A percentile compares a stretch with the other conserved stretches of the same genome.
These are phyloP conservation scores for Pseudorectes ferrugineus DNA, from an alignment of 2,113 vertebrate genomes.

Conservation along the genomic window DNA sequence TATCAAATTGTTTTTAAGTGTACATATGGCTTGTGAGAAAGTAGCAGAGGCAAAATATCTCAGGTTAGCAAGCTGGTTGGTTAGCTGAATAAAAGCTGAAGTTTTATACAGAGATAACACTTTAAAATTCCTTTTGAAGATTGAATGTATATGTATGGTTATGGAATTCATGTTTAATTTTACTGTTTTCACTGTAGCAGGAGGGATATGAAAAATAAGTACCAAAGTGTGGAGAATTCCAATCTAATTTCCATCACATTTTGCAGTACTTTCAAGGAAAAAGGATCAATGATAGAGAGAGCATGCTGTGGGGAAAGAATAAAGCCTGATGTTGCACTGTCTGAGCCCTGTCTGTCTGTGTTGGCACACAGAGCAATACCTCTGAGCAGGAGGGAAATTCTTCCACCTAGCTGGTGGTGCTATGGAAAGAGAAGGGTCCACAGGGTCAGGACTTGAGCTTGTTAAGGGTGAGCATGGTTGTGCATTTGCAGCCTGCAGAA, in stretches of 20 bases:
- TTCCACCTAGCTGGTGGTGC: background rate
- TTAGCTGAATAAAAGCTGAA: background rate
- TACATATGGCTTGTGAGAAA: background rate
- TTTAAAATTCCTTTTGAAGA: background rate
- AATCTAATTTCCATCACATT: background rate
- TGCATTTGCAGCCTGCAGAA: background rate
- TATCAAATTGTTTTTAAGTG: background rate
- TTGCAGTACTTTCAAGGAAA: background rate
- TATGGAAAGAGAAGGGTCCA: background rate
- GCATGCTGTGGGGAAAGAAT: background rate
- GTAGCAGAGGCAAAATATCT: background rate
- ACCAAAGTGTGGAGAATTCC: background rate
- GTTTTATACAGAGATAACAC: background rate
- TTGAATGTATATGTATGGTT: background rate
- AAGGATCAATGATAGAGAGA: background rate
- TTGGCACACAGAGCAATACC: background rate
- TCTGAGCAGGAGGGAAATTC: background rate
- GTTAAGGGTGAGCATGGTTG: background rate
- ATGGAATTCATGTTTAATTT: background rate
- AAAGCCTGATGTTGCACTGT: background rate
- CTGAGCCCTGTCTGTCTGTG: background rate
- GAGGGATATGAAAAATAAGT: background rate
- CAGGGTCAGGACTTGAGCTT: background rate
- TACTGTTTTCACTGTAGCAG: background rate
- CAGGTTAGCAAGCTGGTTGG: background rate